Conservation (phyloP, 1,140 invertebrate species). For the Sminthurides bifidus region DNA sequence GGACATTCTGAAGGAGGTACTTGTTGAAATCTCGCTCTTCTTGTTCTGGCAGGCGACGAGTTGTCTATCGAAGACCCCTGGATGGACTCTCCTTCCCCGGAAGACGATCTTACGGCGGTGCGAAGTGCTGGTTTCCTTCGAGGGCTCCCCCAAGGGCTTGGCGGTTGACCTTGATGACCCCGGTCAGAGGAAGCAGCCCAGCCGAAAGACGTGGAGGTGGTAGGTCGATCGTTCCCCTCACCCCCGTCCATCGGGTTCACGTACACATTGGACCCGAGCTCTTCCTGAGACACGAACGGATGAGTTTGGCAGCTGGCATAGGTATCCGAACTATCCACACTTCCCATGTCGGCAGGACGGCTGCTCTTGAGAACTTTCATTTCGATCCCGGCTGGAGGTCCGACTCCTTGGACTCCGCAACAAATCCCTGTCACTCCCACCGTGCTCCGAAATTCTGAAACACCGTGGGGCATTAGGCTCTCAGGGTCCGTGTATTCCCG, state of each 20-base stretch:
- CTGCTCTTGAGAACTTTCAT: conserved; percentile 18
- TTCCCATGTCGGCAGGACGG: conserved; percentile 48
- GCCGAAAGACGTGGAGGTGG: conserved; percentile 16
- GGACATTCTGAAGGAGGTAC: conserved; percentile 10
- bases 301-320: conserved; percentile 92
- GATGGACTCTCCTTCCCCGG: conserved; percentile 9
- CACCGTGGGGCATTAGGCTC: conserved; percentile 66
- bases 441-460: conserved; percentile 62
- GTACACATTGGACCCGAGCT: conserved; percentile 57
- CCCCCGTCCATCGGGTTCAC: conserved; percentile 67
- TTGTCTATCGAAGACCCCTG: conserved; percentile 11
- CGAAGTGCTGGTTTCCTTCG: conserved; percentile 13
- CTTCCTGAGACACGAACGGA: conserved; percentile 64
- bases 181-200: not conserved
- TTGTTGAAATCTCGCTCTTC: conserved; percentile 26
- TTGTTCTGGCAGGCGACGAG: conserved; percentile 15
- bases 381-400: conserved; percentile 9
- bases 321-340: conserved; percentile 75
- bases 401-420: conserved; percentile 43
- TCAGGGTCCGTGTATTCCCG: conserved; percentile 78
- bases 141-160: conserved; percentile 24
- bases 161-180: conserved; percentile 9
- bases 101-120: conserved; percentile 2
- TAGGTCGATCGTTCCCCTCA: conserved; percentile 7
- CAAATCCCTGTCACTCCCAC: conserved; percentile 63